A percentile compares a stretch with the other conserved stretches of the same genome.
These are phyloP conservation scores for Spilosoma lubricipeda DNA, from an alignment of 2,888 invertebrate species.

Conservation along the genomic window DNA sequence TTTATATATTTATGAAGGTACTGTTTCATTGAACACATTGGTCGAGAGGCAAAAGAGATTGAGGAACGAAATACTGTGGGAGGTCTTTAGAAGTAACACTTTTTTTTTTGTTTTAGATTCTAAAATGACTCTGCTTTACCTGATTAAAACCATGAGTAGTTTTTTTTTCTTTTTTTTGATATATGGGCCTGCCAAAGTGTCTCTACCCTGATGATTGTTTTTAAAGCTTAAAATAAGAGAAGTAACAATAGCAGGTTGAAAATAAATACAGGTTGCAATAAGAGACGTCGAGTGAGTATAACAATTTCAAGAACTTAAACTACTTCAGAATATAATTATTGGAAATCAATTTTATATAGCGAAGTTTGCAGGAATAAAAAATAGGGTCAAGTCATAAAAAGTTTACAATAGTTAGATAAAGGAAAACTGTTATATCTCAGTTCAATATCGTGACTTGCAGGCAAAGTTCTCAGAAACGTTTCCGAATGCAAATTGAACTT, in stretches of 20 bases:
- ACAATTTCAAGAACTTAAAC: not conserved
- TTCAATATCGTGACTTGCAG: slow-evolving; percentile 21
- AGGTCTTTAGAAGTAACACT: not conserved
- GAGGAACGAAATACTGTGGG: not conserved
- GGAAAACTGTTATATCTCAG: slow-evolving; percentile 36
- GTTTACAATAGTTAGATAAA: slow-evolving; percentile 31
- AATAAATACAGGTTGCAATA: too few relatives aligned
- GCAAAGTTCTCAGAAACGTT: slow-evolving; percentile 31
- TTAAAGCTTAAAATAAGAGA: too few relatives aligned
- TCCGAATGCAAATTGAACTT: slow-evolving; percentile 27
- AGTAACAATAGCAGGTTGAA: too few relatives aligned
- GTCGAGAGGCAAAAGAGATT: not conserved
- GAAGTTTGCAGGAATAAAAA: slow-evolving; percentile 29
- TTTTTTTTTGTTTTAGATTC: too few relatives aligned
- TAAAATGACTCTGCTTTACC: too few relatives aligned
- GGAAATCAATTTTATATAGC: not conserved
- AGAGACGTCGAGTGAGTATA: not conserved
- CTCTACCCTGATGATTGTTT: too few relatives aligned
- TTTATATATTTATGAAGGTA: not conserved
- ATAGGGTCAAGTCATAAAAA: slow-evolving; percentile 19
- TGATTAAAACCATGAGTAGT: too few relatives aligned
- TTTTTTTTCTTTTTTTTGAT: too few relatives aligned
- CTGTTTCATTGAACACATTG: not conserved
- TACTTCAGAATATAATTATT: not conserved
- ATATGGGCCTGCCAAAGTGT: too few relatives aligned